Conservation (phyloP, 2,888 invertebrate species). For the Clanis bilineata region DNA sequence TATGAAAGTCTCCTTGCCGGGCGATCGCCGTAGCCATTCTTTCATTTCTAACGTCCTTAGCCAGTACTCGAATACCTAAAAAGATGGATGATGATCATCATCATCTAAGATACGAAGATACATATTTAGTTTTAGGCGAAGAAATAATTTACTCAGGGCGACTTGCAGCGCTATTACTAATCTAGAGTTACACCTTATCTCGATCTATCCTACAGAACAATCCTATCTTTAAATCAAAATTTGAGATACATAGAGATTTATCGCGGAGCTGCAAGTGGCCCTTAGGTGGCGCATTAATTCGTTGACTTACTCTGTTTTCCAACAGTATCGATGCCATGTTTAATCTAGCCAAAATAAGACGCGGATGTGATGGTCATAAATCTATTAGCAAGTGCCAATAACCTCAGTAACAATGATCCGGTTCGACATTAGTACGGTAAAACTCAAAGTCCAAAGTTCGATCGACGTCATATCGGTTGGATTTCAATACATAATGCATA, state of each 20-base stretch:
- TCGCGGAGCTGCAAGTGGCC: too few relatives aligned
- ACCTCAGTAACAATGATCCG: background rate
- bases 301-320: too few relatives aligned
- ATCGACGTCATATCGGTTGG: background rate
- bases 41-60: constrained; percentile 73
- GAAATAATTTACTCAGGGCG: too few relatives aligned
- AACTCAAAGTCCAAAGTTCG: background rate
- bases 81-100: background rate
- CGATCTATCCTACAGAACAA: too few relatives aligned
- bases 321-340: too few relatives aligned
- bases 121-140: too few relatives aligned
- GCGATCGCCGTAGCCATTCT: constrained; percentile 68
- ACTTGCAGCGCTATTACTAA: too few relatives aligned
- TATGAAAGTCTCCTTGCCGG: constrained; percentile 66
- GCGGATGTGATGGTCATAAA: background rate
- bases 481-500: background rate
- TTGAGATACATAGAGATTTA: too few relatives aligned
- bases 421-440: background rate
- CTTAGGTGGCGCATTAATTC: too few relatives aligned
- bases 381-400: background rate
- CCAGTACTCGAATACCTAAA: constrained; percentile 78
- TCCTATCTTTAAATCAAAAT: too few relatives aligned
- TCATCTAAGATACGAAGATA: background rate
- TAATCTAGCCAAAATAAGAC: background rate
- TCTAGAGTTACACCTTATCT: too few relatives aligned